These are phyloP conservation scores for Paguma larvata DNA, from an alignment of 2,797 vertebrate species.

Conservation along the genomic window DNA sequence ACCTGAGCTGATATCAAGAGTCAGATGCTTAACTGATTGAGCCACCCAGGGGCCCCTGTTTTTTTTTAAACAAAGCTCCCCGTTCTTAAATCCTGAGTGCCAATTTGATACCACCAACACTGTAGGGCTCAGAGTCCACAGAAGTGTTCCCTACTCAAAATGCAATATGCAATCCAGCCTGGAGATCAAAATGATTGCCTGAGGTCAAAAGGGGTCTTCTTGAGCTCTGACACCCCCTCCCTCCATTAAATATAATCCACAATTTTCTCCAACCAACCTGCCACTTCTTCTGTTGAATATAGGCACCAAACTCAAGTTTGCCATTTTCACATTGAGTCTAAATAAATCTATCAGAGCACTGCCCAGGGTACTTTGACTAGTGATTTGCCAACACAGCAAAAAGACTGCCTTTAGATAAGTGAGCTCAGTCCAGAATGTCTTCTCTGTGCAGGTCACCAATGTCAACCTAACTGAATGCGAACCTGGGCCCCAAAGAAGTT, in stretches of 20 bases:
- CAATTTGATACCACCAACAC: background rate
- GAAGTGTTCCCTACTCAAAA: too few species aligned
- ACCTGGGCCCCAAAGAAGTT: background rate
- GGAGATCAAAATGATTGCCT: accelerated
- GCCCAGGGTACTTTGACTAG: background rate
- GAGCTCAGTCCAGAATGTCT: background rate
- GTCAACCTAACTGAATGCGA: accelerated
- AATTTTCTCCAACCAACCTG: background rate
- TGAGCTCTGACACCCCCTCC: too few species aligned
- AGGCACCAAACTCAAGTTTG: background rate
- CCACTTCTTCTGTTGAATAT: too few species aligned
- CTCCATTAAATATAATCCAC: background rate
- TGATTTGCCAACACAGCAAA: background rate
- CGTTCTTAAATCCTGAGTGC: background rate
- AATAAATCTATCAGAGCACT: background rate
- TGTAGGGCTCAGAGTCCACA: too few species aligned
- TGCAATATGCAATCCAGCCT: background rate
- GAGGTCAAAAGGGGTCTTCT: accelerated
- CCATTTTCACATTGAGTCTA: background rate
- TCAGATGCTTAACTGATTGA: too few species aligned
- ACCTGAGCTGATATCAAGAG: too few species aligned
- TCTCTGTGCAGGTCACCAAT: background rate
- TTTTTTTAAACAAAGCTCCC: background rate
- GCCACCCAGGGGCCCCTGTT: too few species aligned
- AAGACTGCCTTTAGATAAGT: too few species aligned